phyloP scores from a whole-genome alignment of 1,140 invertebrate genomes.

The Doryteuthis pealeii region DNA sequence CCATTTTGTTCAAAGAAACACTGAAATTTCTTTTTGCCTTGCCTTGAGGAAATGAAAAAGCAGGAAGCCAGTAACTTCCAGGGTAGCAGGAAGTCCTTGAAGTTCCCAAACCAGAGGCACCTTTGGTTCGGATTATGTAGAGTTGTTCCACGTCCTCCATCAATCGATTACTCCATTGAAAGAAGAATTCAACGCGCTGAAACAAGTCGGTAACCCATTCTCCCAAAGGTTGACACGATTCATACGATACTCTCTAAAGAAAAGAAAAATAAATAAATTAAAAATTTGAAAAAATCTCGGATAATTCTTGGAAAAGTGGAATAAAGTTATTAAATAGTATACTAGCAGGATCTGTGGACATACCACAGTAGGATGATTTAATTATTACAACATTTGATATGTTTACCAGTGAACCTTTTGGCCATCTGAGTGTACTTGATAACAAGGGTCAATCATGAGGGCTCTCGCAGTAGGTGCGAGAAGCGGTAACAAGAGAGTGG shows the following conservation, averaged over 20 bases:
- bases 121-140: slow-evolving; percentile 19
- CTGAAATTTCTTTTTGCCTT: background rate
- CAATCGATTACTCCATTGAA: slow-evolving; percentile 48
- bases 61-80: slow-evolving; percentile 73
- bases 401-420: no score
- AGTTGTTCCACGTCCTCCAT: slow-evolving; percentile 38
- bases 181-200: slow-evolving; percentile 73
- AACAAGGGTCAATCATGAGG: no score
- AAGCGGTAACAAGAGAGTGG: no score
- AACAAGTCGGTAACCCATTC: slow-evolving; percentile 62
- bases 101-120: slow-evolving; percentile 25
- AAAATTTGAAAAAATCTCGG: background rate
- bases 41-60: slow-evolving; percentile 85
- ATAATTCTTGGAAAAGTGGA: background rate
- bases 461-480: no score
- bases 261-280: slow-evolving; percentile 2
- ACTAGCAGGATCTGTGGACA: no score
- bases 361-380: no score
- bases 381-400: no score
- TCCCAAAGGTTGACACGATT: slow-evolving; percentile 52
- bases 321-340: no score
- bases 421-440: no score
- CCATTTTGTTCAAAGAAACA: no score
- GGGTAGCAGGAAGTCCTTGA: slow-evolving; percentile 35
- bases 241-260: slow-evolving; percentile 51